Evolutionary conservation across 1,140 invertebrate species (phyloP), one percentile per base, ranked within the genome.

Genomic region (Drosophila paulistorum): DNA sequence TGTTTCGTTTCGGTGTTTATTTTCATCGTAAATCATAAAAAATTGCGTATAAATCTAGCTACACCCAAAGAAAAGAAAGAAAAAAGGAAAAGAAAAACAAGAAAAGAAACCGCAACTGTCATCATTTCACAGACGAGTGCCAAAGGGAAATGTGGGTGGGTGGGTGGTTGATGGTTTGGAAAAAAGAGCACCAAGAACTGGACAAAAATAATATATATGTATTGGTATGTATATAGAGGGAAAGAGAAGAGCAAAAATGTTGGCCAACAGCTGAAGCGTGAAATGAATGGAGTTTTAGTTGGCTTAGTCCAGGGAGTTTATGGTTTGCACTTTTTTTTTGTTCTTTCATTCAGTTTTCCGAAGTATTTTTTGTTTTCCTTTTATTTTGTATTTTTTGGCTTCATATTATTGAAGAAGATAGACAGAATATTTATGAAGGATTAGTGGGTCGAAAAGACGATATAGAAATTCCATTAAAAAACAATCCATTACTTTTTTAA

Each of bases 41-140:
- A 57, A 57, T 68, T 54, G 71, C 74, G 63, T 65, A 83, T 83
- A 83, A 83, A 83, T 83, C 80, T 72, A 71, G 64, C 20, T 51
- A 51, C 69, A 59, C 1, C 57, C 57, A 37, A 55, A 26, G 14
- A 45, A 45, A 68, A 59, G 63, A 45, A 35, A 39, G 20, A 68
- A 3, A 26, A 62, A 41, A 51, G 23, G 23, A 68, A 64, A 57
- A 64, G 63, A 55, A 37, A 66, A 73, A 65, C 17, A 17, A 17
- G 17, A 79, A 86, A 65, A 70, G 74, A 67, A 77, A 87, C 66
- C 83, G 75, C 83, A 87, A 86, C 83, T 87, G 82, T 87, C 82
- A 85, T 87, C 82, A 74, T 86, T 85, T 86, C 69, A 77, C 74
- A 77, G 75, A 63, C 75, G 75, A 77, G 68, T 71, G 75, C 74